Base-by-base conservation (phyloP, 1,140 invertebrate species). In the Streblospio benedicti region DNA sequence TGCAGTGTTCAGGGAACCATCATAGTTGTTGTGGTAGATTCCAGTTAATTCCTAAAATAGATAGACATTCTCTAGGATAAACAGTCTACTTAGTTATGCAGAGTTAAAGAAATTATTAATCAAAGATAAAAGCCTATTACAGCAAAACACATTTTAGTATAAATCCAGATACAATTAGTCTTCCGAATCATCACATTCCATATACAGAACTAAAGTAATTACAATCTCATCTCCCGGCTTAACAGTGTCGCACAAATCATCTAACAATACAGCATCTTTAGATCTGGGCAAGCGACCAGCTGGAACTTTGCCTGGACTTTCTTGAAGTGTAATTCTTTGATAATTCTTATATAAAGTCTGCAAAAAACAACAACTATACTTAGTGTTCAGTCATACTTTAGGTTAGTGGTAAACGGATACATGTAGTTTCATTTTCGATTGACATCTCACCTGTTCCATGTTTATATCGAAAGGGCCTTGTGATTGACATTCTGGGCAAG, bases 311-410 rank as follows among this genome's bases (percentile, higher is more conserved):
- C 82, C 82, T 16, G 82, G 82, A 43, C 93, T 94, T 80, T 99
- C 96, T 83, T 99, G 97, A 57, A 99, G 84, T 0, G 93, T 96
- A 18, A 99, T 87, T 71, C 95, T 91, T 79, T 99, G 97, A 73
- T 98, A 99, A 75, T 99, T 99, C 57, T 96, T 86, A 74, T 98
- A 99, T 25, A 99, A 71, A 2, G 96, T 99, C 87, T 97, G 86
- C 76, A 67, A 69, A 52, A 51, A 53, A 69, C 67, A 41, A 41
- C 35, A 41, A 41, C 35, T 41, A 18, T n/a, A n/a, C n/a, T n/a
- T n/a, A n/a, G n/a, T n/a, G n/a, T n/a, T n/a, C n/a, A n/a, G n/a
- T n/a, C n/a, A n/a, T n/a, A n/a, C n/a, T n/a, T n/a, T n/a, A n/a
- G n/a, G n/a, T n/a, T n/a, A n/a, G n/a, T n/a, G n/a, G n/a, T n/a